These are phyloP conservation scores for Dicrostonyx torquatus DNA, from an alignment of 2,797 vertebrate species.

Conservation along the genomic window DNA sequence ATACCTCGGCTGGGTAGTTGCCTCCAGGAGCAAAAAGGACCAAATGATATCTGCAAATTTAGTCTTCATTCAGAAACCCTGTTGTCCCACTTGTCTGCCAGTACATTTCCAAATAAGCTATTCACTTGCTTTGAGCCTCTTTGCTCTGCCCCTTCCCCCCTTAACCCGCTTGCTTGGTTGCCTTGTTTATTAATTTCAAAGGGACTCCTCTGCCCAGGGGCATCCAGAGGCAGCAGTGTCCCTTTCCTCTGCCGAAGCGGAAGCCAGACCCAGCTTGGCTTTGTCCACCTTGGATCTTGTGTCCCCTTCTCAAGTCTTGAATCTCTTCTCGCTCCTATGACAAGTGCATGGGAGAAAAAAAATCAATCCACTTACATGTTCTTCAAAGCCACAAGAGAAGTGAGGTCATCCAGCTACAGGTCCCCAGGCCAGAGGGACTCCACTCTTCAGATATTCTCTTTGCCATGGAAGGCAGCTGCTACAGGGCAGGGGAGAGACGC, in stretches of 20 bases:
- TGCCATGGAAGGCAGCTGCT: neutral
- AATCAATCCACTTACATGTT: neutral
- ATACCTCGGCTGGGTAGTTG: constrained; percentile 83
- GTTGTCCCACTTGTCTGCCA: constrained; percentile 77
- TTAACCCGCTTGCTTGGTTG: constrained; percentile 74
- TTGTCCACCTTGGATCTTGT: neutral
- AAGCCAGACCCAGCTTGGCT: neutral
- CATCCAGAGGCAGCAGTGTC: neutral
- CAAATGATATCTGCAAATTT: constrained; percentile 85
- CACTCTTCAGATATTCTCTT: neutral
- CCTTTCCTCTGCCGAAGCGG: constrained; percentile 10
- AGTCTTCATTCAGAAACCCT: constrained; percentile 83
- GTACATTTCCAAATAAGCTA: constrained; percentile 74
- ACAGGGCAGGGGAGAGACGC: neutral
- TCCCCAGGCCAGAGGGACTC: neutral
- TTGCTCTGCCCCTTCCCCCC: constrained; percentile 64
- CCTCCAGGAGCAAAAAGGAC: constrained; percentile 79
- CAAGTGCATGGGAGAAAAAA: neutral
- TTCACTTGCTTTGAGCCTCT: constrained; percentile 76
- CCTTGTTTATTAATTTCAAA: constrained; percentile 47
- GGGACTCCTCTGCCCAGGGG: constrained; percentile 4
- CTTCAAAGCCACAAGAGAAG: neutral
- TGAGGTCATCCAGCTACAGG: neutral
- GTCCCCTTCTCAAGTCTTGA: neutral
- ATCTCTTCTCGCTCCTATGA: neutral